Evolutionary conservation across 1,140 invertebrate genomes (phyloP).

Genomic region (Drosophila suzukii): DNA sequence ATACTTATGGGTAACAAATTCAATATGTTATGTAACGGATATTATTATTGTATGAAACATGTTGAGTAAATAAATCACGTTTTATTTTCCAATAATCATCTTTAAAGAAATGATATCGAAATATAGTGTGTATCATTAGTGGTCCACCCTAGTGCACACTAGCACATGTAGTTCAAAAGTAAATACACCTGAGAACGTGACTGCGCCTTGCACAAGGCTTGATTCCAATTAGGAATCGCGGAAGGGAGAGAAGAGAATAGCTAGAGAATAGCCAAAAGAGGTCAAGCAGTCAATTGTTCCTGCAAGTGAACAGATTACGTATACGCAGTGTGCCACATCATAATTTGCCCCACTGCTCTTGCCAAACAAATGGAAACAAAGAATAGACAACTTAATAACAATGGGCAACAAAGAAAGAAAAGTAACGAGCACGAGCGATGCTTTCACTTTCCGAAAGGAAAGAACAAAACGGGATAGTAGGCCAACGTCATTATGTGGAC

Average conservation of each 20-base stretch:
- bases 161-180: not conserved
- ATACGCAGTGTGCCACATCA: slow-evolving; percentile 31
- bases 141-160: not conserved
- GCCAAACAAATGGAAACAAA: slow-evolving; percentile 24
- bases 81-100: too few relatives aligned
- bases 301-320: slow-evolving; percentile 31
- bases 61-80: too few relatives aligned
- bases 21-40: too few relatives aligned
- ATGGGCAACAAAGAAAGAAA: not conserved
- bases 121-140: not conserved
- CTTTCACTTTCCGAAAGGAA: not conserved
- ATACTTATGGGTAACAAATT: too few relatives aligned
- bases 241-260: not conserved
- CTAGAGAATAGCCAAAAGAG: slow-evolving; percentile 10
- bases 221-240: slow-evolving; percentile 7
- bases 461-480: not conserved
- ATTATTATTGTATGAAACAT: too few relatives aligned
- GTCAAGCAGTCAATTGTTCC: slow-evolving; percentile 40
- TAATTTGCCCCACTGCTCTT: slow-evolving; percentile 2
- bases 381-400: not conserved
- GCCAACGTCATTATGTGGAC: not conserved
- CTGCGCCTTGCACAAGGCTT: slow-evolving; percentile 1
- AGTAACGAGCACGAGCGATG: not conserved
- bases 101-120: too few relatives aligned
- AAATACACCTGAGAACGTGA: slow-evolving; percentile 13